Percentiles rank a stretch among this genome's conserved stretches.
These are phyloP conservation scores for Elmis aenea DNA, from an alignment of 2,888 invertebrate genomes.

Conservation along the genomic window DNA sequence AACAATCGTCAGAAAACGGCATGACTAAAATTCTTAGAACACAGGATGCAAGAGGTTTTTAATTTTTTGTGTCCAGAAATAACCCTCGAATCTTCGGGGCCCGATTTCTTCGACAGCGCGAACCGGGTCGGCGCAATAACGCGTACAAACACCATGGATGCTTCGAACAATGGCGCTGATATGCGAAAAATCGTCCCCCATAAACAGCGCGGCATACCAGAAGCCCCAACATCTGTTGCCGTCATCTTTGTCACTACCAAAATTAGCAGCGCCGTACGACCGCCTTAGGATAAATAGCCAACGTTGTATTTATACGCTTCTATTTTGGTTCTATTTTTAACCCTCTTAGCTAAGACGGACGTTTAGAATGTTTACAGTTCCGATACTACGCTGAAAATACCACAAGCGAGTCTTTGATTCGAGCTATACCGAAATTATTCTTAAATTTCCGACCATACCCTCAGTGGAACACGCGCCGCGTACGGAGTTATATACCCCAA, in stretches of 20 bases:
- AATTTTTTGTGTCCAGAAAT: no score
- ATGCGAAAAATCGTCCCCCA: conserved; percentile 8
- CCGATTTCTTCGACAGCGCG: no score
- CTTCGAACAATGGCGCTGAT: no score
- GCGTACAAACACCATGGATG: no score
- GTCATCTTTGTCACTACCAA: conserved; percentile 19
- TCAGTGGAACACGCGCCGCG: conserved; percentile 25
- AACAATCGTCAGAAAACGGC: no score
- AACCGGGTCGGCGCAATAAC: no score
- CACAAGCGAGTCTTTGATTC: conserved; percentile 32
- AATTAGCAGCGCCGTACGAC: conserved; percentile 20
- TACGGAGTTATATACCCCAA: no score
- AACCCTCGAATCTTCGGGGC: no score
- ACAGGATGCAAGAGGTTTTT: conserved; percentile 7
- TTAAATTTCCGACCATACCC: conserved; percentile 34
- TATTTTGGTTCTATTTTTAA: conserved; percentile 40
- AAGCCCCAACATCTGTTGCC: no score
- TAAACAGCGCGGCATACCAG: conserved; percentile 5
- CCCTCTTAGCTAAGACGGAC: conserved; percentile 32
- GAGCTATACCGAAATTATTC: conserved; percentile 28
- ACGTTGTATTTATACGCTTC: conserved; percentile 25
- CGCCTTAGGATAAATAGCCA: conserved; percentile 23
- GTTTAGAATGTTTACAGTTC: conserved; percentile 36
- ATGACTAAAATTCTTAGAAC: conserved; percentile 3
- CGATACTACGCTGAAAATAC: conserved; percentile 35